phyloP scores from a whole-genome alignment of 2,888 invertebrate genomes.

The Eupithecia pulchellata region DNA sequence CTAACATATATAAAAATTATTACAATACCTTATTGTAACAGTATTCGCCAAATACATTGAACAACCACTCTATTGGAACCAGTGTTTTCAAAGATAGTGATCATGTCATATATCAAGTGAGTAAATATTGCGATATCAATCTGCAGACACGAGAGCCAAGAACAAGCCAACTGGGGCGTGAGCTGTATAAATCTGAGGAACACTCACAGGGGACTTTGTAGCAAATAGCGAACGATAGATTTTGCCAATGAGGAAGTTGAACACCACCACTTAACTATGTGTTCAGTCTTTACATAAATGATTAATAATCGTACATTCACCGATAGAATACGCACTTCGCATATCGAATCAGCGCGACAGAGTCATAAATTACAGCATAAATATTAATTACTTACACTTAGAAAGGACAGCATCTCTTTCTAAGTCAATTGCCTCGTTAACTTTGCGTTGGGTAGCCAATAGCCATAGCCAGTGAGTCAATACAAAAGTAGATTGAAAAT shows the following conservation, averaged over 20 bases:
- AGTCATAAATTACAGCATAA: slow-evolving; percentile 52
- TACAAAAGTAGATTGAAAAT: slow-evolving; percentile 51
- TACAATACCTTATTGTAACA: too few relatives aligned
- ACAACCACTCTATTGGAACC: slow-evolving; percentile 18
- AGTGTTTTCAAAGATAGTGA: slow-evolving; percentile 47
- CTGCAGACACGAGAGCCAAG: slow-evolving; percentile 54
- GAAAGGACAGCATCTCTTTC: slow-evolving; percentile 49
- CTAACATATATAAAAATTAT: neutral
- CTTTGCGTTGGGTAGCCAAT: slow-evolving; percentile 32
- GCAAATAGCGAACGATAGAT: slow-evolving; percentile 52
- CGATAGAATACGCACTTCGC: slow-evolving; percentile 43
- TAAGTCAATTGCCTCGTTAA: slow-evolving; percentile 57
- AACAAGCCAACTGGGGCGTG: slow-evolving; percentile 68
- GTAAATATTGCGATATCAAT: slow-evolving; percentile 54
- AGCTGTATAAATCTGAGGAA: slow-evolving; percentile 65
- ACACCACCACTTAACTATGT: slow-evolving; percentile 52
- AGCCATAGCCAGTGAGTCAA: slow-evolving; percentile 34
- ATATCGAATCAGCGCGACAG: slow-evolving; percentile 47
- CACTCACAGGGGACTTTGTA: slow-evolving; percentile 48
- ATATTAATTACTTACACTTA: slow-evolving; percentile 53
- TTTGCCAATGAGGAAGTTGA: slow-evolving; percentile 59
- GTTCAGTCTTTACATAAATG: slow-evolving; percentile 50
- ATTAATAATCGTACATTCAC: slow-evolving; percentile 53
- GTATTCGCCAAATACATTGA: slow-evolving; percentile 15
- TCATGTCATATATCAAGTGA: slow-evolving; percentile 49